Evolutionary conservation across 2,113 vertebrate species (phyloP).

Genomic region (Aleadryas rufinucha): DNA sequence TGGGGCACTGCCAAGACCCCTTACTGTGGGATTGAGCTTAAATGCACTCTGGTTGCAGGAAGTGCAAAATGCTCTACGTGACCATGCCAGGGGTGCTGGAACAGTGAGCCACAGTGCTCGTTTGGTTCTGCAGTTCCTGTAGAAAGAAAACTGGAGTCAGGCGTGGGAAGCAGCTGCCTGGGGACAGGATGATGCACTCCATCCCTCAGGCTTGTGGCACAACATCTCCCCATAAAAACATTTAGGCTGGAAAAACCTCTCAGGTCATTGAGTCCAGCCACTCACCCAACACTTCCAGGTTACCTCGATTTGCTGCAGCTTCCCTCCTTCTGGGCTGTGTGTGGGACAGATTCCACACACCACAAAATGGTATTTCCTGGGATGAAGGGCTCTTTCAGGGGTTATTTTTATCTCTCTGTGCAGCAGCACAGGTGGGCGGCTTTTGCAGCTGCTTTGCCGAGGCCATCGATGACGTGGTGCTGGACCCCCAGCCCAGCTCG

Average conservation of each 20-base stretch:
- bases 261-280: neutral
- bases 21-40: neutral
- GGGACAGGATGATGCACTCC: neutral
- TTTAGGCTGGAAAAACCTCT: neutral
- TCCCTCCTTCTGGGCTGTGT: neutral
- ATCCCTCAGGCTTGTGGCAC: neutral
- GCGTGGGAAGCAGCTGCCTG: neutral
- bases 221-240: neutral
- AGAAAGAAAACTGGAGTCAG: neutral
- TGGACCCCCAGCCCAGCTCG: neutral
- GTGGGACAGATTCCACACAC: neutral
- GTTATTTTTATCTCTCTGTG: neutral
- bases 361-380: neutral
- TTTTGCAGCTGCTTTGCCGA: neutral
- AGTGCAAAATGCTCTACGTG: neutral
- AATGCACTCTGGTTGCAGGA: neutral
- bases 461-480: neutral
- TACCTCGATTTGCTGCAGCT: neutral
- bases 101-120: accelerated
- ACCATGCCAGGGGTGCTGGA: neutral
- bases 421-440: neutral
- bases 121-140: neutral
- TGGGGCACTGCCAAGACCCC: neutral
- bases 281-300: neutral
- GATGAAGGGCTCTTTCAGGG: neutral